phyloP scores from a whole-genome alignment of 2,113 vertebrate species.

The Brachyhypopomus gauderio region DNA sequence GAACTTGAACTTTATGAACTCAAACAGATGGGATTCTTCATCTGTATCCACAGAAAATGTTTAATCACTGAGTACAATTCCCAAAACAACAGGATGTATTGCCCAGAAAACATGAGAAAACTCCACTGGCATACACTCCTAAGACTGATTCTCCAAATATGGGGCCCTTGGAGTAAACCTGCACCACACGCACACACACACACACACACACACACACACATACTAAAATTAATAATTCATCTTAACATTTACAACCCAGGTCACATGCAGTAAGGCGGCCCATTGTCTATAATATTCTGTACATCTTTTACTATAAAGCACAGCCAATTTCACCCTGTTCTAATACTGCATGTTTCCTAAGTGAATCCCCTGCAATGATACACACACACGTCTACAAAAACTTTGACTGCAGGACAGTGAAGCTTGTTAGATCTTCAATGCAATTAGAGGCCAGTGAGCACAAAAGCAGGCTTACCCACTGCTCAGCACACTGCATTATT shows the following conservation, averaged over 20 bases:
- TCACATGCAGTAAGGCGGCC: background rate
- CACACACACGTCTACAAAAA: background rate
- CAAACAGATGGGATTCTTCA: too few relatives aligned
- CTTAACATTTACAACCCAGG: background rate
- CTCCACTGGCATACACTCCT: background rate
- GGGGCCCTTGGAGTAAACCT: constrained; percentile 4
- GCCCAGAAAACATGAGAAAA: too few relatives aligned
- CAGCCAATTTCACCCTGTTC: background rate
- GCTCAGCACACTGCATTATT: background rate
- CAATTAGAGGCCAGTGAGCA: background rate
- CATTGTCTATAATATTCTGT: background rate
- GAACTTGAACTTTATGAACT: too few relatives aligned
- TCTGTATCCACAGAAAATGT: too few relatives aligned
- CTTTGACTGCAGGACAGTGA: background rate
- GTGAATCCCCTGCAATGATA: background rate
- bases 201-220: too few relatives aligned
- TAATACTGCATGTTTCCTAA: background rate
- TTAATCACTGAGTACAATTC: too few relatives aligned
- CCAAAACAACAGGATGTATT: too few relatives aligned
- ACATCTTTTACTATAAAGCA: too few relatives aligned
- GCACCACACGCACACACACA: too few relatives aligned
- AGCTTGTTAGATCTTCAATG: background rate
- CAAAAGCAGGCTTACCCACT: background rate
- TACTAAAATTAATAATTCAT: constrained; percentile 9
- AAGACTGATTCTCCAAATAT: constrained; percentile 3